Evolutionary conservation across 2,888 invertebrate species (phyloP), one percentile per base, ranked within the genome.

Genomic region (Acleris literana): DNA sequence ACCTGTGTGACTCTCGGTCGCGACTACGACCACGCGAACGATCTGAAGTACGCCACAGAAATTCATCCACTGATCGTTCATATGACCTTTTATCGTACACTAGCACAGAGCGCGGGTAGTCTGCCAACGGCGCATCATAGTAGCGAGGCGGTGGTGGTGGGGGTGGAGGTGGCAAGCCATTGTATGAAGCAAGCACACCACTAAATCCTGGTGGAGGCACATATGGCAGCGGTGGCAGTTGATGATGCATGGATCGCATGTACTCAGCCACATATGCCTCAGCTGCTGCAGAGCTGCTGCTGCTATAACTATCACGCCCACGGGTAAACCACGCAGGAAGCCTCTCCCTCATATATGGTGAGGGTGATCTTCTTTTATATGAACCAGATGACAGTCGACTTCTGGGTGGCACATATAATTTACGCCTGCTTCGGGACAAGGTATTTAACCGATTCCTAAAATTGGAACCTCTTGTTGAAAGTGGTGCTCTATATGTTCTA

Each of bases 201-300:
- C 93, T 88, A 74, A 94, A 94, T 49, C 92, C 91, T 39, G 92
- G 90, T 74, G 94, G 85, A 25, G 97, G 95, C 43, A 95, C 96
- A 85, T 97, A 97, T 25, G 97, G 97, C 81, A 97, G 89, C 48
- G 97, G 97, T 56, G 97, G 97, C 76, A 97, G 85, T 79, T 96
- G 96, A 76, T 97, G 96, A 79, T 97, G 96, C 96, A 97, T 96
- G 33, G 96, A 96, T 43, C 97, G 94, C 96, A 97, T 97, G 79
- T 97, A 97, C 81, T 97, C 97, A 16, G 97, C 97, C 33, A 97
- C 96, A 84, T 97, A 97, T 1, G 97, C 97, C 80, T 97, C 97
- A n/a, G 97, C 97, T 18, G 95, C 95, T 63, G 95, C 93, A 33
- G 94, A 85, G 18, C 89, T 85, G 67, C 86, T 84, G 62, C 83